phyloP scores from a whole-genome alignment of 2,113 vertebrate genomes.

The Calidris pugnax region DNA sequence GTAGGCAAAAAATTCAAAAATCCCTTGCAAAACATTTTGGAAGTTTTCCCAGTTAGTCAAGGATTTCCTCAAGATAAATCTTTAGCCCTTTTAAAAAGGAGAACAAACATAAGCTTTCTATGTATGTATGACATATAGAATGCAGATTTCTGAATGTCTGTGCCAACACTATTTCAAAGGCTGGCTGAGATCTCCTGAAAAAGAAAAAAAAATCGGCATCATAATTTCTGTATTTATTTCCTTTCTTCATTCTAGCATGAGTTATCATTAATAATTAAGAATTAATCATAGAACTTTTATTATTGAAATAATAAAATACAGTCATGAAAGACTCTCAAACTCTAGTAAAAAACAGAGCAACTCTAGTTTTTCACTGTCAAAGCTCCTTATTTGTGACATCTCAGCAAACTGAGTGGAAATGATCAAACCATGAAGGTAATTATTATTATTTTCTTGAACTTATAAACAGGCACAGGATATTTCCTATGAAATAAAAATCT shows the following conservation, averaged over 20 bases:
- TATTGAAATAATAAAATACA: not conserved
- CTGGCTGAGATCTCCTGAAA: not conserved
- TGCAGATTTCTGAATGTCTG: not conserved
- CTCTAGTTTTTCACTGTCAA: not conserved
- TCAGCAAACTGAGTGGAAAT: not conserved
- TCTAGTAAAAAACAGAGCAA: not conserved
- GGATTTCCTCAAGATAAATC: not conserved
- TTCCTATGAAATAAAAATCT: not conserved
- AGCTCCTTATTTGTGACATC: not conserved
- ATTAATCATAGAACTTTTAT: not conserved
- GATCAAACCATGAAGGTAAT: not conserved
- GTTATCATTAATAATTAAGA: not conserved
- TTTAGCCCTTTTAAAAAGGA: not conserved
- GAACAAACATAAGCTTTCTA: not conserved
- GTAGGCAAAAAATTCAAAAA: not conserved
- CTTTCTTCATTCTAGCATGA: not conserved
- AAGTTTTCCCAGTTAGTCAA: not conserved
- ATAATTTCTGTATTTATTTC: not conserved
- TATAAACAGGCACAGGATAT: not conserved
- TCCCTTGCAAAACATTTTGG: not conserved
- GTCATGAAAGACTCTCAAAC: not conserved
- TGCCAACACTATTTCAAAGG: not conserved
- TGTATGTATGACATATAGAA: not conserved
- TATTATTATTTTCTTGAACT: not conserved
- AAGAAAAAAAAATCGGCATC: not conserved